These are phyloP conservation scores for Aramus guarauna DNA, from an alignment of 2,113 vertebrate genomes.

Conservation along the genomic window DNA sequence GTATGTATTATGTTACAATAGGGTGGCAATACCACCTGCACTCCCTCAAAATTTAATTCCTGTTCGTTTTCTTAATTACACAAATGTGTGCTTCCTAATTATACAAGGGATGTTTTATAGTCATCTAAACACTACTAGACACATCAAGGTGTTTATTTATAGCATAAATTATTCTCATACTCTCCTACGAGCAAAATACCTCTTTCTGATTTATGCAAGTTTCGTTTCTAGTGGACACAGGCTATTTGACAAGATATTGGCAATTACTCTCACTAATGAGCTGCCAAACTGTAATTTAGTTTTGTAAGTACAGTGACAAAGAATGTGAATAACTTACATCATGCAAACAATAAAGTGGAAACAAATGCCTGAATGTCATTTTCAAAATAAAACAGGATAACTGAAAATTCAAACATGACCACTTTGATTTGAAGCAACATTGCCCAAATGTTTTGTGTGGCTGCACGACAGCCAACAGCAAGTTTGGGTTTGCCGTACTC, in stretches of 20 bases:
- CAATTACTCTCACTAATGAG: conserved; percentile 61
- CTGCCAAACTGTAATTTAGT: conserved; percentile 51
- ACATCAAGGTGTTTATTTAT: conserved; percentile 39
- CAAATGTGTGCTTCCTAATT: conserved; percentile 21
- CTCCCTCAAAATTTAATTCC: background rate
- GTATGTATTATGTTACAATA: background rate
- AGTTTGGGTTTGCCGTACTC: background rate
- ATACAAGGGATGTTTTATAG: background rate
- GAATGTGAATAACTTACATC: background rate
- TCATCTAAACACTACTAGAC: background rate
- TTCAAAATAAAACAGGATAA: background rate
- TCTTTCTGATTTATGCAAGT: conserved; percentile 1
- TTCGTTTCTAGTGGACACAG: conserved; percentile 47
- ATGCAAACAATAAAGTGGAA: background rate
- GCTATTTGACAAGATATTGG: conserved; percentile 55
- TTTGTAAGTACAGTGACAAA: conserved; percentile 44
- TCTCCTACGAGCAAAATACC: background rate
- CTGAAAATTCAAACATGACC: background rate
- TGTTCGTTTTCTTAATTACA: conserved; percentile 58
- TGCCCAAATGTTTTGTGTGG: background rate
- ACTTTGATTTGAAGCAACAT: background rate
- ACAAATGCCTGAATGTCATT: background rate
- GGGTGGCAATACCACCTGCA: background rate
- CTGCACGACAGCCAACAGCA: background rate
- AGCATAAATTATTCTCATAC: background rate